Evolutionary conservation across 1,140 invertebrate species (phyloP), one percentile per base, ranked within the genome.

Genomic region (Solen grandis): DNA sequence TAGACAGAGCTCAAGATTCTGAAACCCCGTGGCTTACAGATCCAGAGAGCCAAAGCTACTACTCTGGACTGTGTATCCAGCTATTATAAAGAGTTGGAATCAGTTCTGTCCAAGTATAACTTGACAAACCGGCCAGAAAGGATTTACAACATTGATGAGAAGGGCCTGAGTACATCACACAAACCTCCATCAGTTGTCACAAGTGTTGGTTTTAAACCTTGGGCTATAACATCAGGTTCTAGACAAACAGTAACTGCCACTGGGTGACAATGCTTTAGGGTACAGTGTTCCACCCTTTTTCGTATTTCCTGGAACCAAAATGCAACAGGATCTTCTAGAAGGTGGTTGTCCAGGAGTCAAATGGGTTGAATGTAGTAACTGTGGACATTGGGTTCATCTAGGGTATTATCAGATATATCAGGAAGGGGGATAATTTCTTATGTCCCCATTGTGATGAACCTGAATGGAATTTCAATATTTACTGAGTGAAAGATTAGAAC

Each of bases 221-320:
- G 83, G 82, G 91, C 89, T 84, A 90, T n/a, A n/a, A n/a, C n/a
- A n/a, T n/a, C n/a, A n/a, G n/a, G n/a, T n/a, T n/a, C n/a, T n/a
- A n/a, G n/a, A 85, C 10, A 87, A 92, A 84, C 91, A 88, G 90
- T 92, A 2, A 92, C 91, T 4, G 83, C 93, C n/a, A 89, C 89
- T n/a, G 84, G 81, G 91, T 86, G 87, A 57, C 10, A 93, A 89
- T 88, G 90, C 90, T 72, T n/a, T 88, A 14, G 88, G 90, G 55
- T 50, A 81, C 29, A 78, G 69, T 59, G 87, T 92, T 38, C 90
- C n/a, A n/a, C n/a, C n/a, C n/a, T n/a, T n/a, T n/a, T n/a, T n/a
- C n/a, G n/a, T n/a, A n/a, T n/a, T n/a, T 69, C 91, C 91, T 74
- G 89, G 90, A 27, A 87, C 83, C 0, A 65, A 88, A 29, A 73